These are phyloP conservation scores for Meganola albula DNA, from an alignment of 2,888 invertebrate genomes.

Conservation along the genomic window DNA sequence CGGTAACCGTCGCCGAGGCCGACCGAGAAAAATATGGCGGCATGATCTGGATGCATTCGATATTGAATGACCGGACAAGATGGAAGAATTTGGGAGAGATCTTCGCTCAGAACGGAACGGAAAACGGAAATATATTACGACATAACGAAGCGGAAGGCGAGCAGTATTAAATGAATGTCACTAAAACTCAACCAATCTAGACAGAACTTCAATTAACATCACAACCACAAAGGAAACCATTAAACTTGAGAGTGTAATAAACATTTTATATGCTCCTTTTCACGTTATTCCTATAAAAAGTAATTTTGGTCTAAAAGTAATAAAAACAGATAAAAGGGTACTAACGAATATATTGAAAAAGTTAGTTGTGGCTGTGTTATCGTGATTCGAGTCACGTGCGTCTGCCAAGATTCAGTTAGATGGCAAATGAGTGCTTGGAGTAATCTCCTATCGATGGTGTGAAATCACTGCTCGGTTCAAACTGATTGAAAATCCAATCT, in stretches of 20 bases:
- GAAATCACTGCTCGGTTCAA: constrained; percentile 20
- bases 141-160: no score
- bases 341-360: constrained; percentile 33
- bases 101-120: no score
- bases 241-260: constrained; percentile 50
- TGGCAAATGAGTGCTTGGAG: constrained; percentile 27
- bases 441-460: constrained; percentile 29
- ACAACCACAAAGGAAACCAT: constrained; percentile 38
- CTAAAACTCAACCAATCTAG: no score
- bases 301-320: constrained; percentile 37
- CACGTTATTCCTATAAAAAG: constrained; percentile 33
- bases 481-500: constrained; percentile 23
- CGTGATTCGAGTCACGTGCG: constrained; percentile 33
- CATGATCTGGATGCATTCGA: no score
- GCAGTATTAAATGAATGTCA: no score
- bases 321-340: constrained; percentile 34
- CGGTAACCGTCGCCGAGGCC: no score
- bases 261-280: constrained; percentile 46
- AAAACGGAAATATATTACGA: no score
- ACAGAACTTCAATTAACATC: constrained; percentile 34
- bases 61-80: no score
- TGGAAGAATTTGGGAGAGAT: no score
- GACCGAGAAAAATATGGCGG: no score
- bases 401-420: constrained; percentile 31
- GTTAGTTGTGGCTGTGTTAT: constrained; percentile 19